phyloP scores from a whole-genome alignment of 2,797 vertebrate genomes.

The Coregonus suidteri region DNA sequence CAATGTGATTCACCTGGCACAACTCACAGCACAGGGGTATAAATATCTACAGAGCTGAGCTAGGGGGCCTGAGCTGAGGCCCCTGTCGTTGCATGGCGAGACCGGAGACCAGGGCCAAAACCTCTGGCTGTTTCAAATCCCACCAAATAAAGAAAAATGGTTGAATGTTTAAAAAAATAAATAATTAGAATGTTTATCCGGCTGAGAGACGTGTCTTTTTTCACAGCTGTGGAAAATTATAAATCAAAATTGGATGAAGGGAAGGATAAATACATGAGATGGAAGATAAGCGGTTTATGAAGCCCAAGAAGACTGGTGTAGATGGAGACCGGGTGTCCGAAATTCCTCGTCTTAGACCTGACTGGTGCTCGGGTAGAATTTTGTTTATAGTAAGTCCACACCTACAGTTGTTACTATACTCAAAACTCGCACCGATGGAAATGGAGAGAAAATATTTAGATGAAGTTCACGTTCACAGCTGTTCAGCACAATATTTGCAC shows the following conservation, averaged over 20 bases:
- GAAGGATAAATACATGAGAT: constrained; percentile 8
- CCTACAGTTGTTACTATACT: constrained; percentile 51
- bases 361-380: constrained; percentile 7
- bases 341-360: constrained; percentile 8
- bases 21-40: constrained; percentile 64
- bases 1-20: constrained; percentile 67
- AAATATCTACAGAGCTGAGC: constrained; percentile 60
- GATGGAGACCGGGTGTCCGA: background rate
- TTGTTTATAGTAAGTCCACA: constrained; percentile 38
- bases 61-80: background rate
- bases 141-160: background rate
- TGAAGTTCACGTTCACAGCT: constrained; percentile 42
- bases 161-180: background rate
- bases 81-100: constrained; percentile 41
- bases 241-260: background rate
- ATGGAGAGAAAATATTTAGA: constrained; percentile 15
- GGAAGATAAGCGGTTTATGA: constrained; percentile 15
- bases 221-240: constrained; percentile 28
- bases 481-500: constrained; percentile 15
- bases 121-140: background rate
- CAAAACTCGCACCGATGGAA: constrained; percentile 24
- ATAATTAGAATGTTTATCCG: constrained; percentile 12
- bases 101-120: constrained; percentile 32
- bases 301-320: constrained; percentile 12
- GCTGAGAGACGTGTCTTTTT: constrained; percentile 9